Conservation (phyloP, 1,140 invertebrate genomes). For the Danaus melanippus region DNA sequence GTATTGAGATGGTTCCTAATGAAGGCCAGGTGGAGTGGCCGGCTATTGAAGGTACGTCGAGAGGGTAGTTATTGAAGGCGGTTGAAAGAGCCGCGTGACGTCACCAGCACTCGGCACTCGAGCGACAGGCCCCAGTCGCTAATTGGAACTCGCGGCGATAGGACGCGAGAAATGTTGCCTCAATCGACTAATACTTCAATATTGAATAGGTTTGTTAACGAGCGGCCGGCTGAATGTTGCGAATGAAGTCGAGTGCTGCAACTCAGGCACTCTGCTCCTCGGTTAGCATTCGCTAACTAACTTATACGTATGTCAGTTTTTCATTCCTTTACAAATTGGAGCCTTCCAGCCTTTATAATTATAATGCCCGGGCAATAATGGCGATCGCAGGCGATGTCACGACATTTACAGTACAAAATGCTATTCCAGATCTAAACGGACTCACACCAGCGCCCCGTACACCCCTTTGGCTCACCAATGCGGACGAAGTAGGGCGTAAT, state of each 20-base stretch:
- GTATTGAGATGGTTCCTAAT: conserved; percentile 67
- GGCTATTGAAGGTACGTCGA: conserved; percentile 64
- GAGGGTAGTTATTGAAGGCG: conserved; percentile 69
- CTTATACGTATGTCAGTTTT: conserved; percentile 42
- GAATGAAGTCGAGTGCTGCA: conserved; percentile 44
- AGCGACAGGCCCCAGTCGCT: conserved; percentile 65
- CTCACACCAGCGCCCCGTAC: conserved; percentile 49
- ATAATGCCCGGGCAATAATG: conserved; percentile 22
- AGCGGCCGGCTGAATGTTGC: conserved; percentile 64
- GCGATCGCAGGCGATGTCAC: conserved; percentile 32
- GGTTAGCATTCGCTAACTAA: conserved; percentile 52
- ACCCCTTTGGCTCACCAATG: conserved; percentile 68
- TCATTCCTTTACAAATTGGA: conserved; percentile 36
- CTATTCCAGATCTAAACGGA: conserved; percentile 49
- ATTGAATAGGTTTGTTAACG: conserved; percentile 70
- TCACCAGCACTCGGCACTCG: conserved; percentile 63
- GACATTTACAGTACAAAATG: conserved; percentile 43
- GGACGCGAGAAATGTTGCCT: conserved; percentile 66
- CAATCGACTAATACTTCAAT: conserved; percentile 70
- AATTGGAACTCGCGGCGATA: conserved; percentile 68
- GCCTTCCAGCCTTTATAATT: conserved; percentile 19
- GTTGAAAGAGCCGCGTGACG: conserved; percentile 66
- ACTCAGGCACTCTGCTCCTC: conserved; percentile 6
- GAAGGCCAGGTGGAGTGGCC: conserved; percentile 66
- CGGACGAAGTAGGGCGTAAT: conserved; percentile 67